Percentiles rank a stretch among this genome's conserved stretches.
Conservation (phyloP, 2,113 vertebrate genomes). For the Sorex fumeus region DNA sequence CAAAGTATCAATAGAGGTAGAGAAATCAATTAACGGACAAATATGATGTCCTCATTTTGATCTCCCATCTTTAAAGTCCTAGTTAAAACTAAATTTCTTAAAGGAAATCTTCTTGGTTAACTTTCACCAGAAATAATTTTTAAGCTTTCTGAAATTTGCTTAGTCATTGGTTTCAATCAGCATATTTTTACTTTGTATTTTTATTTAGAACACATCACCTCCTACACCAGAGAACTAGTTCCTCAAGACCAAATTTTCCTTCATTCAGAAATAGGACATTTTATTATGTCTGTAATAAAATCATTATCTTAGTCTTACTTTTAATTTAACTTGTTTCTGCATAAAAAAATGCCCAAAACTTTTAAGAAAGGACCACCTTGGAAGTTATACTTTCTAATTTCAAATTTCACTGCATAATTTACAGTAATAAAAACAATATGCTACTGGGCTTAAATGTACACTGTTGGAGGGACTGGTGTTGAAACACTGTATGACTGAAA, state of each 20-base stretch:
- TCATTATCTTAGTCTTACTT: conserved; percentile 8
- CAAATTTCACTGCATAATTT: not conserved
- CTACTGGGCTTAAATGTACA: not conserved
- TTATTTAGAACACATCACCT: not conserved
- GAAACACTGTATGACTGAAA: too few relatives aligned
- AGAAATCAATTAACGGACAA: not conserved
- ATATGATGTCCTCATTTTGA: not conserved
- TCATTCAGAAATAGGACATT: conserved; percentile 1
- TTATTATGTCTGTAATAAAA: conserved; percentile 9
- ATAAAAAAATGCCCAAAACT: conserved; percentile 37
- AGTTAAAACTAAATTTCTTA: not conserved
- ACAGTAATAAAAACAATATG: not conserved
- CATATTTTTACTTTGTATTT: conserved; percentile 25
- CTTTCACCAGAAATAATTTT: not conserved
- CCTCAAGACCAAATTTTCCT: not conserved
- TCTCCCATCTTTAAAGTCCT: not conserved
- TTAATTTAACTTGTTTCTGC: not conserved
- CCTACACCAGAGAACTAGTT: not conserved
- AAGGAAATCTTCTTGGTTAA: not conserved
- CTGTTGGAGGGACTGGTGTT: too few relatives aligned
- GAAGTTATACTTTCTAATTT: not conserved
- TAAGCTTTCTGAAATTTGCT: conserved; percentile 37
- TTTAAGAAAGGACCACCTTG: not conserved
- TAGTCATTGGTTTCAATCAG: conserved; percentile 11
- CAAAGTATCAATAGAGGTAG: not conserved